phyloP scores from a whole-genome alignment of 1,140 invertebrate species.

The Drosophila kepulauana region DNA sequence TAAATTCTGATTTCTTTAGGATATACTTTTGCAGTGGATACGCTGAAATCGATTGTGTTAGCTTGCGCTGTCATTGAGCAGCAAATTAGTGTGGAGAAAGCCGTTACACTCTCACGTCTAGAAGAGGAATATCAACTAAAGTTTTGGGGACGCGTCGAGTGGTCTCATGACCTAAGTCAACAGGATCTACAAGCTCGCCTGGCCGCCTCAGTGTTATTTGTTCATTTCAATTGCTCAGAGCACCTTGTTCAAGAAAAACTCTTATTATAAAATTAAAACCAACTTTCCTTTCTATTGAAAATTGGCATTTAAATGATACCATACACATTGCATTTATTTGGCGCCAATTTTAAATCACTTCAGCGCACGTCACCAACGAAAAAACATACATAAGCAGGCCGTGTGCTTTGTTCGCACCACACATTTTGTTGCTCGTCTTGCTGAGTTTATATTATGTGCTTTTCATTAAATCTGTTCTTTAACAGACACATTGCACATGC shows the following conservation, averaged over 20 bases:
- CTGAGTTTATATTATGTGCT: background rate
- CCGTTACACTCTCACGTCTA: constrained; percentile 92
- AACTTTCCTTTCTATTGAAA: too few relatives aligned
- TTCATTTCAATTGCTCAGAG: constrained; percentile 87
- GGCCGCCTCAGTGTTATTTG: constrained; percentile 93
- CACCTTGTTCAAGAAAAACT: constrained; percentile 76
- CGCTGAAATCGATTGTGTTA: constrained; percentile 96
- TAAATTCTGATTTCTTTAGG: constrained; percentile 86
- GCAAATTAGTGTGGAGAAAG: constrained; percentile 91
- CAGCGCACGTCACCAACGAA: constrained; percentile 68
- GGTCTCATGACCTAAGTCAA: constrained; percentile 96
- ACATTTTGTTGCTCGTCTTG: background rate
- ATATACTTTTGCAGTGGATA: constrained; percentile 93
- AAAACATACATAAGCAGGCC: constrained; percentile 31
- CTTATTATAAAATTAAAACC: constrained; percentile 56
- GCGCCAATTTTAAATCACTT: constrained; percentile 20
- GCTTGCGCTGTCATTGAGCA: constrained; percentile 92
- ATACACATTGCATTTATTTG: background rate
- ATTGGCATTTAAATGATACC: background rate
- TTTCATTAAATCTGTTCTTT: too few relatives aligned
- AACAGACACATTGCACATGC: too few relatives aligned
- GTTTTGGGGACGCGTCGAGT: constrained; percentile 97
- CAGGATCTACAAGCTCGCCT: constrained; percentile 93
- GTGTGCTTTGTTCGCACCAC: constrained; percentile 48
- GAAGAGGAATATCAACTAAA: constrained; percentile 95